Evolutionary conservation across 2,797 vertebrate species (phyloP).

Genomic region (Lutjanus argentimaculatus): DNA sequence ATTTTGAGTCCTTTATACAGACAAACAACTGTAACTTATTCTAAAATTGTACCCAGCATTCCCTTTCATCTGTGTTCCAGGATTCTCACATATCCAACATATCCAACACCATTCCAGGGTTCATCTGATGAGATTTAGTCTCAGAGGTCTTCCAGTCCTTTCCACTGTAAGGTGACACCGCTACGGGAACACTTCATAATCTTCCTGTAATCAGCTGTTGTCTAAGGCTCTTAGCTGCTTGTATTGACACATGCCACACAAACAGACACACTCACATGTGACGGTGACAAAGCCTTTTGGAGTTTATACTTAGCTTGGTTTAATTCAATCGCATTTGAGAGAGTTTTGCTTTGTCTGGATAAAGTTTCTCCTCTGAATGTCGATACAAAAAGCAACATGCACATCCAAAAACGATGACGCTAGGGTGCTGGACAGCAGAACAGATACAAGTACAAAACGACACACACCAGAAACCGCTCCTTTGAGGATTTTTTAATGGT

Average conservation of each 20-base stretch:
- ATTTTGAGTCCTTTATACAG: not conserved
- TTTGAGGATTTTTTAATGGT: no score
- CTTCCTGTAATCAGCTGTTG: conserved; percentile 63
- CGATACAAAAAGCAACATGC: no score
- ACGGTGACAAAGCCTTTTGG: conserved; percentile 7
- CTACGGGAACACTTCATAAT: conserved; percentile 51
- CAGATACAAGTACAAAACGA: no score
- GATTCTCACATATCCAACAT: conserved; percentile 24
- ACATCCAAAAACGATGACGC: no score
- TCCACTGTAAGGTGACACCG: conserved; percentile 67
- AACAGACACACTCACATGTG: conserved; percentile 11
- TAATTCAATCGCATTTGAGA: not conserved
- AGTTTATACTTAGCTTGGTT: not conserved
- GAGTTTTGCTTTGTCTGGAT: no score
- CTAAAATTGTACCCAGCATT: not conserved
- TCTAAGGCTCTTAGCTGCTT: conserved; percentile 56
- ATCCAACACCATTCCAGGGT: conserved; percentile 26
- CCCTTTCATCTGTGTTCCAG: conserved; percentile 44
- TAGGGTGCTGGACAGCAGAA: no score
- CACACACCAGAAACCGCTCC: no score
- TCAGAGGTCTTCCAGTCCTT: conserved; percentile 19
- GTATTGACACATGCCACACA: conserved; percentile 36
- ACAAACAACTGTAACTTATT: not conserved
- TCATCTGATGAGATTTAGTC: conserved; percentile 48
- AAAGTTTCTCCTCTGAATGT: no score